phyloP scores from a whole-genome alignment of 2,113 vertebrate genomes.

The Canis aureus region DNA sequence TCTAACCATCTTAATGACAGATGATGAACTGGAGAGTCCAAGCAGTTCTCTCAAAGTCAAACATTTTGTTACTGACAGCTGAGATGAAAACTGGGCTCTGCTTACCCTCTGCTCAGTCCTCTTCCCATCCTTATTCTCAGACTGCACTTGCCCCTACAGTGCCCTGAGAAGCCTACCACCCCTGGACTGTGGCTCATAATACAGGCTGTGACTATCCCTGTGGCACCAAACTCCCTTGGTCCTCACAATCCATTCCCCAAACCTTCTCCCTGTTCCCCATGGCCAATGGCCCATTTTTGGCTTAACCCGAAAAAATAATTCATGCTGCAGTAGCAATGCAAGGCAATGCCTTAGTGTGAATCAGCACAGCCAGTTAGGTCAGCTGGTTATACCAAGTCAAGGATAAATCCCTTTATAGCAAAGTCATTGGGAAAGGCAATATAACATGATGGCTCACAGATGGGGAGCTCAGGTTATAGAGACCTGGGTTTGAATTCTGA shows the following conservation, averaged over 20 bases:
- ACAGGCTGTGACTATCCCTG: not conserved
- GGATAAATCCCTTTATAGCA: not conserved
- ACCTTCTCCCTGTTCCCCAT: not conserved
- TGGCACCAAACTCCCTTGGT: not conserved
- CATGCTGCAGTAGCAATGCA: not conserved
- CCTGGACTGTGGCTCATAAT: not conserved
- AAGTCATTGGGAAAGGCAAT: not conserved
- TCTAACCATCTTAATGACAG: not conserved
- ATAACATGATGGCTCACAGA: not conserved
- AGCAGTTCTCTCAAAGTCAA: not conserved
- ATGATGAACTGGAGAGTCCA: not conserved
- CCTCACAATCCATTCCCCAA: not conserved
- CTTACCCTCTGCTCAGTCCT: not conserved
- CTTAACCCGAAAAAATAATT: not conserved
- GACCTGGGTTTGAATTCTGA: not conserved
- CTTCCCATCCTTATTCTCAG: not conserved
- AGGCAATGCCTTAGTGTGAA: not conserved
- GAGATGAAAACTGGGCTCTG: not conserved
- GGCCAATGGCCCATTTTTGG: not conserved
- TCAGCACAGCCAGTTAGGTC: not conserved
- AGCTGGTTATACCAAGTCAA: not conserved
- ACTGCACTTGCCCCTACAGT: not conserved
- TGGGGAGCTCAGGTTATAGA: not conserved
- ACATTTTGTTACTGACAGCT: not conserved
- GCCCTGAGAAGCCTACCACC: not conserved